phyloP scores from a whole-genome alignment of 2,113 vertebrate genomes.

The Strix uralensis region DNA sequence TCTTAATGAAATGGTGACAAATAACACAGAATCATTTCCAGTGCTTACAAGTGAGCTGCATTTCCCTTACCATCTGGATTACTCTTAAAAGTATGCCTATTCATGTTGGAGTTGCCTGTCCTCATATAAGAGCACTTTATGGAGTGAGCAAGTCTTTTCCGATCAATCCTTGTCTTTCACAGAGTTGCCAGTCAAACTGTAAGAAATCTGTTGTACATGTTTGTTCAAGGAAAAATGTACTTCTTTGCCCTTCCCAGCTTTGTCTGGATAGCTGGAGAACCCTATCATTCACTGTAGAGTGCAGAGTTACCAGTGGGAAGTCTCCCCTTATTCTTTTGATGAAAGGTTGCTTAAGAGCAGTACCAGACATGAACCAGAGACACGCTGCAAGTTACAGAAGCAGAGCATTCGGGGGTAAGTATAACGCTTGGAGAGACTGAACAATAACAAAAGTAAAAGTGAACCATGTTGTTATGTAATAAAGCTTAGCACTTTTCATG shows the following conservation, averaged over 20 bases:
- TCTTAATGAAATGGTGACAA: background rate
- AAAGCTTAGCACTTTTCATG: constrained; percentile 36
- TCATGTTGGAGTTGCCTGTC: background rate
- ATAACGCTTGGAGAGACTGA: constrained; percentile 6
- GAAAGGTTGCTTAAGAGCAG: background rate
- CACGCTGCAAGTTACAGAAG: background rate
- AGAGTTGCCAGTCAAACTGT: background rate
- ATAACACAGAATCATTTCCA: background rate
- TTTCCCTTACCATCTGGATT: background rate
- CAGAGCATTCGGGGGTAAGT: constrained; percentile 5
- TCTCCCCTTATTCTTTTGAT: background rate
- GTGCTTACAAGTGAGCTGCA: background rate
- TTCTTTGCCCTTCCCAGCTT: background rate
- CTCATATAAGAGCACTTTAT: background rate
- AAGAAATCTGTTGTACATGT: background rate
- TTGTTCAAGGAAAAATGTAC: background rate
- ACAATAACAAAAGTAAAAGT: constrained; percentile 58
- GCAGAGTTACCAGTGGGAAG: background rate
- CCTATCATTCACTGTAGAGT: background rate
- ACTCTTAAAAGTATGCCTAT: background rate
- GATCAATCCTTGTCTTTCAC: background rate
- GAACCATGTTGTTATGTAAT: constrained; percentile 43
- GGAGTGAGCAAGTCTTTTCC: background rate
- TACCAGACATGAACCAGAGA: background rate
- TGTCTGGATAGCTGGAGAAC: background rate